Base-by-base conservation (phyloP, 1,140 invertebrate species). In the Papilio aristodemus region DNA sequence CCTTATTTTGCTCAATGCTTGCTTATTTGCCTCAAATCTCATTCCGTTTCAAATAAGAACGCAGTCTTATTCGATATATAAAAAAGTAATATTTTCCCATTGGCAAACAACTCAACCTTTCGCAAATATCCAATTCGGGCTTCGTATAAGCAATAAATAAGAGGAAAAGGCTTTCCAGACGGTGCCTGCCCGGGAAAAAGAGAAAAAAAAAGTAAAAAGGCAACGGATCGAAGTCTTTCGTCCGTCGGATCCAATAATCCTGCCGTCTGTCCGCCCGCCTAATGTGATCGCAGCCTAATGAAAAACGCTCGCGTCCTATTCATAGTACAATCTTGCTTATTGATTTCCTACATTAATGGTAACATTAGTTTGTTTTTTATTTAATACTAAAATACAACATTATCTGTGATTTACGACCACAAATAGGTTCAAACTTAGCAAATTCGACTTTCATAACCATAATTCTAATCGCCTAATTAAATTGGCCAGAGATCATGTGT, bases 61-160 rank as follows among this genome's bases (percentile, higher is more conserved):
- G 32, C 67, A 71, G 46, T 68, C 70, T 71, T 69, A 71, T 69
- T 73, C 50, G 69, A 69, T 73, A 72, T 73, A 72, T 73, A 80
- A 79, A 77, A 76, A 75, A 75, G 75, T 81, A 81, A 87, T 87
- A 86, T 81, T 85, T 80, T 81, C 78, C 77, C 78, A 84, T 84
- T 73, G 79, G 76, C 80, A 80, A 87, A 88, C 79, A 84, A 77
- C 75, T 81, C 79, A 81, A 86, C 83, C 82, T 87, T 84, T 86
- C 80, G 84, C 85, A 89, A 90, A 90, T 89, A 89, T 89, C 87
- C 88, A 88, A 90, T 90, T 90, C 85, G 78, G 76, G 80, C 74
- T 86, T 77, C 87, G 87, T 90, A 90, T 90, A 90, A 90, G 88
- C 88, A 89, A 89, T 90, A 89, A 90, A 90, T 90, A 90, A 90